These are phyloP conservation scores for Perodicticus potto DNA, from an alignment of 2,797 vertebrate species.

Conservation along the genomic window DNA sequence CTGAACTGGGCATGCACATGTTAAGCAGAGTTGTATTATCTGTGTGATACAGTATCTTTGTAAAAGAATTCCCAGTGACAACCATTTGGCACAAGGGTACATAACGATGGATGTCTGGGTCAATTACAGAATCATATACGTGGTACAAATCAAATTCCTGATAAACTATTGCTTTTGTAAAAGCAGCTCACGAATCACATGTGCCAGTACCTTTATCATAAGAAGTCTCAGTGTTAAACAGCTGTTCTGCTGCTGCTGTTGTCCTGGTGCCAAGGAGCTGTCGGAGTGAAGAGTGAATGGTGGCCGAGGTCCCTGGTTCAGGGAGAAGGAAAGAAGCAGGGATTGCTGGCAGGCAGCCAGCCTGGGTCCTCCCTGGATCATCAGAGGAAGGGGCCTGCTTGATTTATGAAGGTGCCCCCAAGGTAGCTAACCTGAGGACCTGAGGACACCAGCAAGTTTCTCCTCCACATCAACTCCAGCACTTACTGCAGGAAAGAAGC, in stretches of 20 bases:
- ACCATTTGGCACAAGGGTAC: accelerated
- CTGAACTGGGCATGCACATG: not conserved
- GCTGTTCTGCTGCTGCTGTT: not conserved
- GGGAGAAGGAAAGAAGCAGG: not conserved
- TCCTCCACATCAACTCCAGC: not conserved
- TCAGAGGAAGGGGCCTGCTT: not conserved
- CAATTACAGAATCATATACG: not conserved
- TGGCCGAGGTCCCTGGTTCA: not conserved
- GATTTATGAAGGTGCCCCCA: not conserved
- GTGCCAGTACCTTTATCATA: not conserved
- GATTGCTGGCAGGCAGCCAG: not conserved
- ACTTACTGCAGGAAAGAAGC: not conserved
- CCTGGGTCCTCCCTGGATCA: not conserved
- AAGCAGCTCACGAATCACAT: not conserved
- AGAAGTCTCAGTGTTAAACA: not conserved
- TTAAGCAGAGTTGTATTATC: too few relatives aligned
- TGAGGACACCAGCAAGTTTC: not conserved
- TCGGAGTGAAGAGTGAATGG: not conserved
- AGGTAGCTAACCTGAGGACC: not conserved
- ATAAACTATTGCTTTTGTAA: accelerated
- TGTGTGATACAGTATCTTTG: not conserved
- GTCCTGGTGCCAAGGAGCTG: not conserved
- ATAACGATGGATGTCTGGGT: not conserved
- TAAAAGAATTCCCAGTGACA: not conserved
- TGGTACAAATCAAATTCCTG: not conserved